Evolutionary conservation across 2,113 vertebrate species (phyloP).

Genomic region (Erythrolamprus reginae): DNA sequence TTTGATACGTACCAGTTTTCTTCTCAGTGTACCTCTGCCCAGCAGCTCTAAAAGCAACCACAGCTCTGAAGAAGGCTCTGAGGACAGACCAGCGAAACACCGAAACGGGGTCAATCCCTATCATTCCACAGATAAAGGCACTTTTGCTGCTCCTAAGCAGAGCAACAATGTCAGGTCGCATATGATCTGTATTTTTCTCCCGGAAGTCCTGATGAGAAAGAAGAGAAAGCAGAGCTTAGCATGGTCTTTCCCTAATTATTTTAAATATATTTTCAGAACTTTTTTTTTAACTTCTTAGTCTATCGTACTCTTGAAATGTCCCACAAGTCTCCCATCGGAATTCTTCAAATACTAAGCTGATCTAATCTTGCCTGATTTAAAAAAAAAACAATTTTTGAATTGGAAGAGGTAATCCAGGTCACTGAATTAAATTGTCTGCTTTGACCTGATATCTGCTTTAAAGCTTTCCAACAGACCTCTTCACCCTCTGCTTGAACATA

Average conservation of each 20-base stretch:
- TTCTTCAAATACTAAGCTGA: not conserved
- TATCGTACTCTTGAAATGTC: not conserved
- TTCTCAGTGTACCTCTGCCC: conserved; percentile 81
- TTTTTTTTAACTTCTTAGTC: not conserved
- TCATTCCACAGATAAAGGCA: conserved; percentile 91
- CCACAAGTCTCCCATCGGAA: not conserved
- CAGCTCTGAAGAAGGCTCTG: conserved; percentile 90
- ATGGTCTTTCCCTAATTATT: not conserved
- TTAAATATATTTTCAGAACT: not conserved
- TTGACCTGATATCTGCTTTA: not conserved
- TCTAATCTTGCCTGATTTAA: not conserved
- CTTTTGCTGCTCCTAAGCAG: conserved; percentile 92
- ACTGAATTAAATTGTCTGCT: not conserved
- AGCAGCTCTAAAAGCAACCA: conserved; percentile 88
- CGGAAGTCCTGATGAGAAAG: conserved; percentile 83
- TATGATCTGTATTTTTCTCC: conserved; percentile 98
- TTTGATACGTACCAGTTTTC: conserved; percentile 79
- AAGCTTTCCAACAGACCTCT: not conserved
- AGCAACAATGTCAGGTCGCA: conserved; percentile 95
- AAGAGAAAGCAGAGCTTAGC: not conserved
- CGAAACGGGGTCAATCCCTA: conserved; percentile 89
- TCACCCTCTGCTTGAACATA: not conserved
- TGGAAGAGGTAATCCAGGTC: not conserved
- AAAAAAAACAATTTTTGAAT: not conserved
- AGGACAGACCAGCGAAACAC: conserved; percentile 96